Conservation (phyloP, 2,888 invertebrate species). For the Euzophera pinguis region DNA sequence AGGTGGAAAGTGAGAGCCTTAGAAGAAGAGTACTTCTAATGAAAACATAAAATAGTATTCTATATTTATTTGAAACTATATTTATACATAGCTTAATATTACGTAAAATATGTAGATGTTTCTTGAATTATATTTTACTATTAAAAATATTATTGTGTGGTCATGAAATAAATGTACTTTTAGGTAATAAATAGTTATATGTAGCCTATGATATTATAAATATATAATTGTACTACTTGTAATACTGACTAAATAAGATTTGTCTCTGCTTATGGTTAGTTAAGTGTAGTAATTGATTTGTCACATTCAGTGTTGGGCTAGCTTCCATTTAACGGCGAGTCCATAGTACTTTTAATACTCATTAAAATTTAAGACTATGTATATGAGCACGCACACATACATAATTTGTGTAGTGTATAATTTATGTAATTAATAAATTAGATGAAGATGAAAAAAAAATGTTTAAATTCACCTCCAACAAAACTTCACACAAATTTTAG, state of each 20-base stretch:
- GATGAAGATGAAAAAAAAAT: no score
- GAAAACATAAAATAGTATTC: slow-evolving; percentile 29
- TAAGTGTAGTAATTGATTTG: slow-evolving; percentile 38
- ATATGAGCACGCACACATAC: slow-evolving; percentile 56
- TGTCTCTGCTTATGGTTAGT: slow-evolving; percentile 37
- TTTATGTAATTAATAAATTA: slow-evolving; percentile 26
- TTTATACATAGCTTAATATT: slow-evolving; percentile 23
- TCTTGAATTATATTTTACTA: slow-evolving; percentile 34
- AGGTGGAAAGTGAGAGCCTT: slow-evolving; percentile 41
- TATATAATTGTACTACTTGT: slow-evolving; percentile 18
- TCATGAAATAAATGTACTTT: slow-evolving; percentile 41
- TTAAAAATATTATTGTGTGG: slow-evolving; percentile 42
- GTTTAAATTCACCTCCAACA: no score
- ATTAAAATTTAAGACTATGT: slow-evolving; percentile 50
- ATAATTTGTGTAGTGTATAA: slow-evolving; percentile 42
- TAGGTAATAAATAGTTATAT: slow-evolving; percentile 16
- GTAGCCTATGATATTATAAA: slow-evolving; percentile 16
- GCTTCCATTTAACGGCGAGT: slow-evolving; percentile 34
- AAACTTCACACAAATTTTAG: no score
- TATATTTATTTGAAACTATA: slow-evolving; percentile 29
- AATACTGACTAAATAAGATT: slow-evolving; percentile 22
- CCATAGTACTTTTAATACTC: slow-evolving; percentile 73
- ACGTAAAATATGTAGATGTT: slow-evolving; percentile 29
- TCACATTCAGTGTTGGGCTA: slow-evolving; percentile 64
- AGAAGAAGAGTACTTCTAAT: slow-evolving; percentile 22